These are phyloP conservation scores for Corynorhinus townsendii DNA, from an alignment of 2,113 vertebrate genomes.

Conservation along the genomic window DNA sequence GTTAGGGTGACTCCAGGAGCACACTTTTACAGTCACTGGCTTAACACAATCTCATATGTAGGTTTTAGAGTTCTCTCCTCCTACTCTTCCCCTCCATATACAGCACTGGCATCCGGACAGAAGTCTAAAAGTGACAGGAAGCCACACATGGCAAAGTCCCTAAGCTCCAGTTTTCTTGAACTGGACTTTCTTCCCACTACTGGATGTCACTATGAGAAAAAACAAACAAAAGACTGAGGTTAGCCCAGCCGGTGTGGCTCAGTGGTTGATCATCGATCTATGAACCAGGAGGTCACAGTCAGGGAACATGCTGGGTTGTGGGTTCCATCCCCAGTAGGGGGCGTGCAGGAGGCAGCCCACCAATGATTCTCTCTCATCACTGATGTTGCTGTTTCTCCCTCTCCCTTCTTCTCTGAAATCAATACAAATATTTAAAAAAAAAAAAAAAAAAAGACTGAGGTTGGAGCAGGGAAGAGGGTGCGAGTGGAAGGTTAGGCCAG, in stretches of 20 bases:
- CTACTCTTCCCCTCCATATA: background rate
- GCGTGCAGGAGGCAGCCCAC: too few species aligned
- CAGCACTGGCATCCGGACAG: background rate
- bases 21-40: background rate
- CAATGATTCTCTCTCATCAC: too few species aligned
- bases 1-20: background rate
- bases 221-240: background rate
- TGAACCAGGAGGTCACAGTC: too few species aligned
- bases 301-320: too few species aligned
- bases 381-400: too few species aligned
- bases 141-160: background rate
- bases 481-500: fast-evolving
- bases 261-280: too few species aligned
- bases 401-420: too few species aligned
- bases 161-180: background rate
- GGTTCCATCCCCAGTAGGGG: too few species aligned
- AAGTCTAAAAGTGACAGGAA: background rate
- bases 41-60: background rate
- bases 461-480: background rate
- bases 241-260: too few species aligned
- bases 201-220: background rate
- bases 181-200: background rate
- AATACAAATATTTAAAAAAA: too few species aligned
- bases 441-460: background rate
- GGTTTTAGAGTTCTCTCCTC: background rate